These are phyloP conservation scores for Asteroscopus sphinx DNA, from an alignment of 2,888 invertebrate genomes.

Conservation along the genomic window DNA sequence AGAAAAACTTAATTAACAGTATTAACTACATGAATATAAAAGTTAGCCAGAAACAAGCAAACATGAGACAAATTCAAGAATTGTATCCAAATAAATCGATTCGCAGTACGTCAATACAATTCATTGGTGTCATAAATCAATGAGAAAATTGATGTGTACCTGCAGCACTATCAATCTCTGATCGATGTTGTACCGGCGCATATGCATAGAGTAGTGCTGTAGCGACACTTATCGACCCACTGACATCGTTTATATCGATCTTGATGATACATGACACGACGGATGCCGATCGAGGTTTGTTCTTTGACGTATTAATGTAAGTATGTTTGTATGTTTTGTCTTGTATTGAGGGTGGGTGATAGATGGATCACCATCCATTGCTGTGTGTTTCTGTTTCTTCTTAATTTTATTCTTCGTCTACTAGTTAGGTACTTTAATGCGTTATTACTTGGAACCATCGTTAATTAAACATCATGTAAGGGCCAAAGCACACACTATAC, in stretches of 20 bases:
- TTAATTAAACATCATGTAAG: too few relatives aligned
- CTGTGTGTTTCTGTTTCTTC: neutral
- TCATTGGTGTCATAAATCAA: slow-evolving; percentile 66
- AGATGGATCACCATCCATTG: slow-evolving; percentile 4
- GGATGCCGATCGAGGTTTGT: slow-evolving; percentile 52
- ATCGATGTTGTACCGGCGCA: slow-evolving; percentile 48
- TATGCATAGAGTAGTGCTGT: slow-evolving; percentile 49
- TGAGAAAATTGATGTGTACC: slow-evolving; percentile 66
- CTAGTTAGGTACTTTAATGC: too few relatives aligned
- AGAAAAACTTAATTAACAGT: neutral
- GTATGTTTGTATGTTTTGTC: slow-evolving; percentile 2
- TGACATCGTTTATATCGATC: slow-evolving; percentile 74
- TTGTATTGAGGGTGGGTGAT: slow-evolving; percentile 16
- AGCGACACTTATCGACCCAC: slow-evolving; percentile 77
- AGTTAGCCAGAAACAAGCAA: slow-evolving; percentile 4
- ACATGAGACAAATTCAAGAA: slow-evolving; percentile 9
- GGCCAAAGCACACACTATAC: too few relatives aligned
- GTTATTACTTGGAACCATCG: too few relatives aligned
- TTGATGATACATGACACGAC: slow-evolving; percentile 47
- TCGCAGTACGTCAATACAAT: slow-evolving; percentile 44
- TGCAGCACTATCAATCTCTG: slow-evolving; percentile 72
- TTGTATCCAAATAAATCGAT: slow-evolving; percentile 33
- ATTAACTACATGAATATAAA: neutral
- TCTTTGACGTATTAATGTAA: slow-evolving; percentile 20
- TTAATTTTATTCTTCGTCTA: neutral